Evolutionary conservation across 2,888 invertebrate genomes (phyloP).

Genomic region (Podabrus alpinus): DNA sequence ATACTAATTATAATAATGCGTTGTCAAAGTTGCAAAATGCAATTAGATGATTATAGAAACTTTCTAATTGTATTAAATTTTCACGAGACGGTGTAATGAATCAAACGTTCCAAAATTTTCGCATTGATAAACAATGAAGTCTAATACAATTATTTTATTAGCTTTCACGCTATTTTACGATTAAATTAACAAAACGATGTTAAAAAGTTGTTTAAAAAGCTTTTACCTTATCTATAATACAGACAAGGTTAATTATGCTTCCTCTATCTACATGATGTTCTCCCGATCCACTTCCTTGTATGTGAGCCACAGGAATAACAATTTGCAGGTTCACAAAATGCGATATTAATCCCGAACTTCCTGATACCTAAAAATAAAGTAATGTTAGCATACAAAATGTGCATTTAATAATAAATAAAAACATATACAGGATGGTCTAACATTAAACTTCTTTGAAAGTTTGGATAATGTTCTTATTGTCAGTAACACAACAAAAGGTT

Average conservation of each 20-base stretch:
- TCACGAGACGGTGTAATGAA: neutral
- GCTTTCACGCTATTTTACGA: neutral
- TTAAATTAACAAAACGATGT: neutral
- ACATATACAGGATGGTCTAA: neutral
- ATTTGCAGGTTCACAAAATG: constrained; percentile 88
- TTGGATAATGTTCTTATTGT: too few species aligned
- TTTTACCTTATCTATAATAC: constrained; percentile 88
- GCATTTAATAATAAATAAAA: neutral
- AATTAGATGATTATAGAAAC: constrained; percentile 6
- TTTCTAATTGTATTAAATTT: neutral
- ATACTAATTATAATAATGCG: constrained; percentile 13
- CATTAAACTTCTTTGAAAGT: neutral
- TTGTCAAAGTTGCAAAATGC: constrained; percentile 18
- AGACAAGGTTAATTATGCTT: constrained; percentile 86
- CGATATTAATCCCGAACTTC: constrained; percentile 79
- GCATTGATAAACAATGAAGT: neutral
- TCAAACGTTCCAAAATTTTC: neutral
- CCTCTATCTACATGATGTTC: constrained; percentile 91
- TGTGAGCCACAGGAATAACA: constrained; percentile 88
- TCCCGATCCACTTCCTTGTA: constrained; percentile 74
- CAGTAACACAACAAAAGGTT: too few species aligned
- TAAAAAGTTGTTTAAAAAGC: neutral
- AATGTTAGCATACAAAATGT: neutral
- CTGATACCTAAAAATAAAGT: constrained; percentile 72
- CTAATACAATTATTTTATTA: neutral